Evolutionary conservation across 2,888 invertebrate species (phyloP), one percentile per base, ranked within the genome.

Genomic region (Carterocephalus palaemon): DNA sequence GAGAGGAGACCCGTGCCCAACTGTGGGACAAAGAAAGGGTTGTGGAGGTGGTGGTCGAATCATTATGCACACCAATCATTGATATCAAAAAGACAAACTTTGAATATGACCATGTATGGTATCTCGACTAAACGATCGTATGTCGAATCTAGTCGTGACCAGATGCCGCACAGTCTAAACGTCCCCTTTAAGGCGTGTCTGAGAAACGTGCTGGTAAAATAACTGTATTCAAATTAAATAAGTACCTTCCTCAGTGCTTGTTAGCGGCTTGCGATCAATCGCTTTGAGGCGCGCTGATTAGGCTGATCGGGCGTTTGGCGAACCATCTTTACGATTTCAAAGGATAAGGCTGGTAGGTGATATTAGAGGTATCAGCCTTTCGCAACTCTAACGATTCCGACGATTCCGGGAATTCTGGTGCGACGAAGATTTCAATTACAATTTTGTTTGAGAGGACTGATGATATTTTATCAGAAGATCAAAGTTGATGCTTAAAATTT

Each of bases 161-260:
- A n/a, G n/a, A n/a, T n/a, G 6, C 36, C 43, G 43, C 4, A 20
- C 1, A 8, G 2, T 16, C 6, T 43, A 29, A 43, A 36, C 12
- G 10, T 6, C 4, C 16, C 6, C 9, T 28, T 7, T 2, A 51
- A 54, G 54, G 54, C 53, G 53, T 56, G 57, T 48, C 52, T 41
- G 41, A 29, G 34, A 52, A 48, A 52, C 56, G 49, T 56, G 51
- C 49, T 41, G 24, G 49, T 40, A 34, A 23, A 47, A 47, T 56
- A 52, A 52, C 50, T 53, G 53, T 53, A 45, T 45, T 45, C 36
- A 45, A 36, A 37, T 45, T 36, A 45, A 45, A 45, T 45, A 45
- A 45, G 37, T 37, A 45, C 43, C 43, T 37, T 45, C 29, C 37
- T 45, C 43, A 28, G 31, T 23, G 43, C 43, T 45, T 45, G 43